Percentiles rank a stretch among this genome's conserved stretches.
These are phyloP conservation scores for Muscina levida DNA, from an alignment of 2,888 invertebrate species.

Conservation along the genomic window DNA sequence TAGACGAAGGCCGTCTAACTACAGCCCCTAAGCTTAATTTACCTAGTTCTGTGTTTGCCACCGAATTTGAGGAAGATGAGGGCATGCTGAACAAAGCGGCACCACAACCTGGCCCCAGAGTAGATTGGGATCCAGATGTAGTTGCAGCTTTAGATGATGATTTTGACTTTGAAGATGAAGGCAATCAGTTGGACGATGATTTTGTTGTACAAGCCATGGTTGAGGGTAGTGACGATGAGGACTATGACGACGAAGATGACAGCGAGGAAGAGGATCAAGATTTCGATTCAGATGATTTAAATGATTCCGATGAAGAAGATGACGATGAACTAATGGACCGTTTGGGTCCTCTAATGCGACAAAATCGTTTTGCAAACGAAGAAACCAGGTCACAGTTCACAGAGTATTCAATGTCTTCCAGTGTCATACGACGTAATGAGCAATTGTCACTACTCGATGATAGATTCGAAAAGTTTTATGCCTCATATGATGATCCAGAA, in stretches of 20 bases:
- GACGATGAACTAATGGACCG: slow-evolving; percentile 80
- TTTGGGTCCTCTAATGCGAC: slow-evolving; percentile 79
- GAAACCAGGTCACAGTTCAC: slow-evolving; percentile 94
- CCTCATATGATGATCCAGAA: slow-evolving; percentile 92
- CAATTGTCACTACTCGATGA: slow-evolving; percentile 91
- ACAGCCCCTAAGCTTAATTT: slow-evolving; percentile 81
- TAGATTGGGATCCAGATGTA: slow-evolving; percentile 94
- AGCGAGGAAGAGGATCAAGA: slow-evolving; percentile 69
- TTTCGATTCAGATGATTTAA: slow-evolving; percentile 77
- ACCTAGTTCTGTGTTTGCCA: slow-evolving; percentile 94
- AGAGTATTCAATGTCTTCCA: slow-evolving; percentile 95
- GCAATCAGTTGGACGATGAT: slow-evolving; percentile 94
- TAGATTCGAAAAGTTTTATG: slow-evolving; percentile 92
- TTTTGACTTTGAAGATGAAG: slow-evolving; percentile 91
- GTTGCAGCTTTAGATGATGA: slow-evolving; percentile 96
- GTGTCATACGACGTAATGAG: slow-evolving; percentile 91
- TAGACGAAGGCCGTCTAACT: slow-evolving; percentile 59
- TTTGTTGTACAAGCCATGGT: slow-evolving; percentile 89
- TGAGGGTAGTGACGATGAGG: slow-evolving; percentile 69
- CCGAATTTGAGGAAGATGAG: slow-evolving; percentile 91
- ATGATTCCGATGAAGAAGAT: slow-evolving; percentile 77
- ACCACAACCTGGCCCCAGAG: slow-evolving; percentile 81
- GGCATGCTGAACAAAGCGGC: slow-evolving; percentile 81
- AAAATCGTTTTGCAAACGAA: slow-evolving; percentile 82
- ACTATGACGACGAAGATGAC: slow-evolving; percentile 71